Evolutionary conservation across 2,888 invertebrate genomes (phyloP), one percentile per base, ranked within the genome.

Genomic region (Pardosa pseudoannulata): DNA sequence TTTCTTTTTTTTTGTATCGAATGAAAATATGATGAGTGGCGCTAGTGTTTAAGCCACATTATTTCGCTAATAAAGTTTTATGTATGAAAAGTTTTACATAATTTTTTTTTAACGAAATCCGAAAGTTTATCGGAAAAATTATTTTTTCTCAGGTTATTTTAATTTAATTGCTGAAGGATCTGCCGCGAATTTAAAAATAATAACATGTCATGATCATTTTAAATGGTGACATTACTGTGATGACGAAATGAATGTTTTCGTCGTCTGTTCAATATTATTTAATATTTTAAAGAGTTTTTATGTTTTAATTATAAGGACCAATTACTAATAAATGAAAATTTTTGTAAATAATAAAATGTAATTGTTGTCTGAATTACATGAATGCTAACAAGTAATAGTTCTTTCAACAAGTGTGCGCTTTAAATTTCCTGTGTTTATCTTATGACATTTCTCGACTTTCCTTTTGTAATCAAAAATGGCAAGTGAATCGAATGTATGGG

Each of bases 401-500:
- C 36, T 56, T 56, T 56, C 56, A 23, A 56, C 23, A 56, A 56
- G 56, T 56, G 56, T 23, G 2, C 11, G 19, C 11, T 36, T 46
- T 6, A 11, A 11, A 46, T 9, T 46, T 46, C n/a, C n/a, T n/a
- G 13, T 46, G 46, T 46, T 46, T 46, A 46, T 46, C n/a, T 46
- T 46, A 6, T 46, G 46, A 11, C 16, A 46, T 46, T 46, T 46
- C 46, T 16, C 16, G 16, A n/a, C 16, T 68, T 50, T 19, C 31
- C 62, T 62, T 41, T 32, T 74, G 23, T 39, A 23, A 28, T 29
- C 27, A 7, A 31, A 7, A 28, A 81, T 81, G 81, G 75, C 81
- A 39, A 65, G 31, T 64, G 83, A 85, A 68, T 32, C 83, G 9
- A 85, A 31, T 39, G 79, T 50, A 29, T 85, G 83, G 83, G 83